Base-by-base conservation (phyloP, 1,140 invertebrate species). In the Drosophila pseudoobscura region DNA sequence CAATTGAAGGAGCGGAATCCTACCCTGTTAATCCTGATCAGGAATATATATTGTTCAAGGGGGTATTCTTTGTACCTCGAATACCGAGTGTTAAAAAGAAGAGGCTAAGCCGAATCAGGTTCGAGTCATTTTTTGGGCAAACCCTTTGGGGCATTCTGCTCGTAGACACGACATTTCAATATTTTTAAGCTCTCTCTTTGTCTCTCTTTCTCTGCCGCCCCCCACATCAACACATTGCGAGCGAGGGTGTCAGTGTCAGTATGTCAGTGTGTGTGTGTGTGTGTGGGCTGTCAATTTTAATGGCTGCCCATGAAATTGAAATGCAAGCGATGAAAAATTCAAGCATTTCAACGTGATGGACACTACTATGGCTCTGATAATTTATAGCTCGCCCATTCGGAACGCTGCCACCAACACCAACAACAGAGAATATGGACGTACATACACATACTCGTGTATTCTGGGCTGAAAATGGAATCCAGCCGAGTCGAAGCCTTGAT, bases 331-430 rank as follows among this genome's bases (percentile, higher is more conserved):
- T 87, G 83, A 75, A 88, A 87, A 88, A 82, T 87, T 78, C 62
- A 88, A 78, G 78, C 83, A 78, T 87, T 87, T 87, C 83, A 87
- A 75, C 83, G 82, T 88, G 83, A 87, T 88, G 83, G 83, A 87
- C 82, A 87, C 83, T 62, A 80, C 78, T 62, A 66, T 61, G 68
- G 61, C 46, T 57, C 43, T 50, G 79, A 63, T 85, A 88, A 87
- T 87, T 87, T 87, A 88, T 87, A 73, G 65, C 62, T 62, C 52
- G 57, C n/a, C 43, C 80, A 74, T 66, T 71, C 64, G 55, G 60
- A 77, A 73, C 71, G 50, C 49, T 73, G 47, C 60, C 52, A 58
- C 57, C 24, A 50, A 35, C 26, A 54, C 22, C 20, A 47, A 55
- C 24, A 72, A 59, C 26, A 46, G 26, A 15, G 7, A 46, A 43